These are phyloP conservation scores for Melanaphis sacchari DNA, from an alignment of 1,140 invertebrate genomes.

Conservation along the genomic window DNA sequence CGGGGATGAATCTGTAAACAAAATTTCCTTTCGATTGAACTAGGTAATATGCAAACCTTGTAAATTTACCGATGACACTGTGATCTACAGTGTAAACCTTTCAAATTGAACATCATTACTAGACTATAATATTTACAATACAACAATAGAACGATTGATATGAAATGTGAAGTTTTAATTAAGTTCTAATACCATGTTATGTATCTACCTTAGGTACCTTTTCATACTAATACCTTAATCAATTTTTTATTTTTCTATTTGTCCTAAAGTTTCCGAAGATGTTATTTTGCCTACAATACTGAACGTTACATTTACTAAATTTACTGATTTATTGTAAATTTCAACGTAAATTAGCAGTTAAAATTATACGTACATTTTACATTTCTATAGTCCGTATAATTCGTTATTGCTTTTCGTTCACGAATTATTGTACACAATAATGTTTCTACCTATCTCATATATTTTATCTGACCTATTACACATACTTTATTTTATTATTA, in stretches of 20 bases:
- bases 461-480: neutral
- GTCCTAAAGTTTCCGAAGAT: too few species aligned
- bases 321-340: neutral
- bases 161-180: neutral
- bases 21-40: too few species aligned
- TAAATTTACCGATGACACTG: too few species aligned
- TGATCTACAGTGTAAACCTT: too few species aligned
- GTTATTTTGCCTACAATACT: too few species aligned
- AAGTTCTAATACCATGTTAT: neutral
- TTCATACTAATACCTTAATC: too few species aligned
- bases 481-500: neutral
- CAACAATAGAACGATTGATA: neutral
- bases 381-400: neutral
- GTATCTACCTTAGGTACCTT: too few species aligned
- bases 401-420: neutral
- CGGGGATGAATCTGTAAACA: too few species aligned
- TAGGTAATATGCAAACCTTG: too few species aligned
- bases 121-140: neutral
- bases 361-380: neutral
- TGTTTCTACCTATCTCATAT: neutral
- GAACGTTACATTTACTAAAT: neutral
- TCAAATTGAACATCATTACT: too few species aligned
- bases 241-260: too few species aligned
- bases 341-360: neutral
- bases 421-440: neutral